phyloP scores from a whole-genome alignment of 2,888 invertebrate species.

The Amblyjoppa fuscipennis region DNA sequence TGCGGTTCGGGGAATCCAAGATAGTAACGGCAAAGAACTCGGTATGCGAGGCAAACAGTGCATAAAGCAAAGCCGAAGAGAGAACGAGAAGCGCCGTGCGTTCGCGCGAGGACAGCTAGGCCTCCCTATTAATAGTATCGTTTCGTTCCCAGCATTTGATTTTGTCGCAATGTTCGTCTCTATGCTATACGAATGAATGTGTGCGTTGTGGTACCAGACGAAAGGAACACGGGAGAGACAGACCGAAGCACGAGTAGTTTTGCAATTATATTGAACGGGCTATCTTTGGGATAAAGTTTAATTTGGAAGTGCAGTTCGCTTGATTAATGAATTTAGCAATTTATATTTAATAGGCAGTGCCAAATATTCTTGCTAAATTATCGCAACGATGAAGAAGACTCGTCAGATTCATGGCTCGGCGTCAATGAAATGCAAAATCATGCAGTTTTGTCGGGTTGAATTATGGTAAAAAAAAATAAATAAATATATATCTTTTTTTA shows the following conservation, averaged over 20 bases:
- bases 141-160: constrained; percentile 47
- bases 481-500: background rate
- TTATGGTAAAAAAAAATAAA: background rate
- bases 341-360: background rate
- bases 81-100: background rate
- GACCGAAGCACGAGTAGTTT: background rate
- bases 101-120: constrained; percentile 55
- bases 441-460: background rate
- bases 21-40: constrained; percentile 25
- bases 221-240: background rate
- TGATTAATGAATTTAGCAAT: background rate
- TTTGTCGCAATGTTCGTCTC: constrained; percentile 41
- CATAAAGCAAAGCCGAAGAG: constrained; percentile 15
- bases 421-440: background rate
- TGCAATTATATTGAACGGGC: background rate
- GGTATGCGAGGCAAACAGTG: constrained; percentile 11
- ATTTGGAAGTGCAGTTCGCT: background rate
- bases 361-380: background rate
- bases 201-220: background rate
- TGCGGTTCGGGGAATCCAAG: background rate
- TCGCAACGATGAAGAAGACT: background rate
- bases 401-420: too few relatives aligned
- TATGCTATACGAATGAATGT: background rate
- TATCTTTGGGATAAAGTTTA: background rate
- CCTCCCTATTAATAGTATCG: constrained; percentile 62